Evolutionary conservation across 2,797 vertebrate genomes (phyloP), one percentile per base, ranked within the genome.

Genomic region (Hoplostethus mediterraneus): DNA sequence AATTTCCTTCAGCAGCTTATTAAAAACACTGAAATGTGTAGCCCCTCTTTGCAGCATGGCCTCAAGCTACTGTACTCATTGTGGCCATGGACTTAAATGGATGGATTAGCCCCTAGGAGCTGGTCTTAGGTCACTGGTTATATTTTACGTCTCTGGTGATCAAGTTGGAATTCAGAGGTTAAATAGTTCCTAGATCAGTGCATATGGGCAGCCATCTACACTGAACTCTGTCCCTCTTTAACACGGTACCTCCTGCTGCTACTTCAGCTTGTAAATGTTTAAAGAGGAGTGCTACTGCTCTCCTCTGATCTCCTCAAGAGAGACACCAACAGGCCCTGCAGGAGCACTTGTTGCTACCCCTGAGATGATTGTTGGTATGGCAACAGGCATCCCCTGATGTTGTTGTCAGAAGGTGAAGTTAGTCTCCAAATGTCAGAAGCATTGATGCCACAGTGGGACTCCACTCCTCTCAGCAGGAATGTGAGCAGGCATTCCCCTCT

Each of bases 361-460:
- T 82, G 85, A 80, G 84, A 86, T 87, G 80, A 87, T 90, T 71
- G 85, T 92, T 86, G 91, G 76, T 85, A 89, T 89, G 86, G 88
- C 86, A 91, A 90, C 91, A 84, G 75, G 69, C 75, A 77, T 87
- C 82, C 86, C 89, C 74, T 59, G 76, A 85, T 84, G 87, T 68
- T 75, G 82, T 81, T 88, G 81, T 91, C 83, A 83, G 73, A 89
- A 79, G 81, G 84, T 83, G 71, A 71, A 60, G 74, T 85, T 88
- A 30, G 80, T 85, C 80, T 90, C 80, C 65, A 89, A 91, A 88
- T 92, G 90, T 91, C 90, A 88, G 86, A 75, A 79, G 85, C 85
- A 87, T 86, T 82, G 75, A 85, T 86, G 83, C 70, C 64, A 28
- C 79, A 73, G 79, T 36, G 48, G 81, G 81, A 68, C 73, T 79